Base-by-base conservation (phyloP, 1,140 invertebrate species). In the Spodoptera litura region DNA sequence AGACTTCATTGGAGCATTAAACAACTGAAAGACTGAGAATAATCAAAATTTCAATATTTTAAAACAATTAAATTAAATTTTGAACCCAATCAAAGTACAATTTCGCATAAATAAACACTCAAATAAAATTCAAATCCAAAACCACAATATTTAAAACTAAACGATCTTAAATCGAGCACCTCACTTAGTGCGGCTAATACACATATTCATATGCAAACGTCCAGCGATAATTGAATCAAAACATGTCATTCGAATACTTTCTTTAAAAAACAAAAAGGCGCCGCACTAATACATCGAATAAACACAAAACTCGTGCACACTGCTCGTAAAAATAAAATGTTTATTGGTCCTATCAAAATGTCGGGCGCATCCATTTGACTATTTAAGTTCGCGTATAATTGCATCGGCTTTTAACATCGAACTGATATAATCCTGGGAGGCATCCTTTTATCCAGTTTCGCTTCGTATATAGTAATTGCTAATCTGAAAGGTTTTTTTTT, bases 371-470 rank as follows among this genome's bases (percentile, higher is more conserved):
- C 64, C 81, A 84, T 85, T 87, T 82, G 80, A 83, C 80, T 87
- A 83, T 83, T 83, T 85, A 86, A 87, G 81, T 88, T 83, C 79
- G 83, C 78, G 80, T 81, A 58, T 88, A 87, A 88, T 88, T 88
- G 85, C 72, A 64, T 79, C 74, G 78, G 76, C 83, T 82, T 79
- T 85, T 83, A 80, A 78, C 81, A 74, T 80, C 74, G 78, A 73
- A 56, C 73, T 52, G 76, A 80, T 83, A 81, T 88, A 84, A 84
- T 84, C 75, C 80, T 80, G 76, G 81, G 70, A 83, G 78, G 83
- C 78, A 82, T 81, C 70, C 73, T 79, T 85, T 86, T 81, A 87
- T 84, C 77, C 81, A 56, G 78, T 79, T 82, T 78, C 82, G 74
- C 78, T 64, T 81, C 83, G 71, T 83, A 83, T 87, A 86, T 84